A percentile compares a stretch with the other conserved stretches of the same genome.
phyloP scores from a whole-genome alignment of 2,113 vertebrate species.

The Myotis yumanensis region DNA sequence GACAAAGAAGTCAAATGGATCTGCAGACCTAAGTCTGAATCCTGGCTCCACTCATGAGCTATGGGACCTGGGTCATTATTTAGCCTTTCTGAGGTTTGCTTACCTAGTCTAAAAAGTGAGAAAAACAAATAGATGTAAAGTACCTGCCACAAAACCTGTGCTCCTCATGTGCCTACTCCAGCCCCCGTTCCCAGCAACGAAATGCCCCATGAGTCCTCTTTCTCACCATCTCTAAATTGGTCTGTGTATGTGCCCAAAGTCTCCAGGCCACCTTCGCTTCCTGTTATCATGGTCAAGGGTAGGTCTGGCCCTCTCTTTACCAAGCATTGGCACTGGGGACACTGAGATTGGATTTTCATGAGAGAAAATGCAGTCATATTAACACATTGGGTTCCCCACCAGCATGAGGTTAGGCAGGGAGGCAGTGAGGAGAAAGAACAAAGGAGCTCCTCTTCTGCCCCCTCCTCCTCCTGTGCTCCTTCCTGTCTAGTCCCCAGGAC shows the following conservation, averaged over 20 bases:
- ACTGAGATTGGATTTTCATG: not conserved
- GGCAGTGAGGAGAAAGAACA: not conserved
- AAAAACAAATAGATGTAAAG: not conserved
- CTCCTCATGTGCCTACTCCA: rapidly evolving
- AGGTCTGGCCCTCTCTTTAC: not conserved
- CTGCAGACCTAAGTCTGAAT: not conserved
- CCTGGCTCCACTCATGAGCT: not conserved
- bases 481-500: no score
- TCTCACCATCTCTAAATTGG: not conserved
- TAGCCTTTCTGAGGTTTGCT: not conserved
- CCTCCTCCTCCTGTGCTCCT: not conserved
- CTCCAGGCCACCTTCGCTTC: not conserved
- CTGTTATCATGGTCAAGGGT: not conserved
- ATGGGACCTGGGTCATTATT: not conserved
- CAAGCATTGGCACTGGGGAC: no score
- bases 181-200: not conserved
- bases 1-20: not conserved
- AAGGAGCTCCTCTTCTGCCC: not conserved
- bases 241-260: not conserved
- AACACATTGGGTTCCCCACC: not conserved
- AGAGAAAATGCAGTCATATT: not conserved
- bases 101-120: not conserved
- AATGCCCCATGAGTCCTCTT: not conserved
- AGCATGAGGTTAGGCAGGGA: not conserved
- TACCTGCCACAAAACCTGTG: rapidly evolving